Conservation (phyloP, 1,140 invertebrate genomes). For the Trinorchestia longiramus region DNA sequence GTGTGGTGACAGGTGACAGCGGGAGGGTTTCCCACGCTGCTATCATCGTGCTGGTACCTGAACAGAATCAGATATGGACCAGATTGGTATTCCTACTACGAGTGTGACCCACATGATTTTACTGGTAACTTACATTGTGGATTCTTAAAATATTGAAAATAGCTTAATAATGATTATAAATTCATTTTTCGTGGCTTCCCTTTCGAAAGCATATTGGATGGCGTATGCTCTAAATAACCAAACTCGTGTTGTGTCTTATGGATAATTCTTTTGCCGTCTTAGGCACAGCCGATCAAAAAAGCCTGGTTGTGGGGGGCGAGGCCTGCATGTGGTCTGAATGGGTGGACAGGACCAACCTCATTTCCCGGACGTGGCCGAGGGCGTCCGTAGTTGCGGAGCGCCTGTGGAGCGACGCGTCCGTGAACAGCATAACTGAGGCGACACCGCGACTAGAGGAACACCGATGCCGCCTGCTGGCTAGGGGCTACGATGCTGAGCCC, state of each 20-base stretch:
- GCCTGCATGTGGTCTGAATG: constrained; percentile 92
- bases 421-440: constrained; percentile 68
- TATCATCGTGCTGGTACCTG: constrained; percentile 89
- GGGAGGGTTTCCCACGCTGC: constrained; percentile 76
- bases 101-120: constrained; percentile 81
- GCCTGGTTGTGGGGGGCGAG: constrained; percentile 82
- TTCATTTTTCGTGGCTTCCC: not conserved
- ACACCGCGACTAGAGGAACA: constrained; percentile 82
- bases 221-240: not conserved
- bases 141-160: not conserved
- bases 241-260: too few species aligned
- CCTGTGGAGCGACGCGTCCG: constrained; percentile 77
- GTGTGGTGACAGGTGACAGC: constrained; percentile 71
- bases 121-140: constrained; percentile 66
- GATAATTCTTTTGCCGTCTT: not conserved
- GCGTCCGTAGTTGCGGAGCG: constrained; percentile 86
- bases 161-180: not conserved
- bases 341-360: constrained; percentile 78
- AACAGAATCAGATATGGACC: constrained; percentile 79
- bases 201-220: not conserved
- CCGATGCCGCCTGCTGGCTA: constrained; percentile 83
- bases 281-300: constrained; percentile 62
- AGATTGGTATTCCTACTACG: constrained; percentile 85
- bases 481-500: constrained; percentile 80
- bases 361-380: constrained; percentile 81